These are phyloP conservation scores for Plectropomus leopardus DNA, from an alignment of 2,113 vertebrate genomes.

Conservation along the genomic window DNA sequence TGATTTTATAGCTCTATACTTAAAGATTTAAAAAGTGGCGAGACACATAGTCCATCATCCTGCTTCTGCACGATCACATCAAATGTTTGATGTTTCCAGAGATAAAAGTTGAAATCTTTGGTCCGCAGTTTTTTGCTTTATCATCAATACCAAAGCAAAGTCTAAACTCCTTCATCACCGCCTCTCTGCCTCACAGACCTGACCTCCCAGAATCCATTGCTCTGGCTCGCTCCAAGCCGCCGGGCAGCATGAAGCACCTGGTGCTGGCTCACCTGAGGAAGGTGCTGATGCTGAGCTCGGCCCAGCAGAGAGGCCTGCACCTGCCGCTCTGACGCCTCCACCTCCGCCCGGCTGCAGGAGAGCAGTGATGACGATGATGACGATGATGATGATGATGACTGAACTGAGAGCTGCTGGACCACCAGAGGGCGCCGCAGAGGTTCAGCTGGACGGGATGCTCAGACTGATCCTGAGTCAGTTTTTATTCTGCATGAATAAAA, in stretches of 20 bases:
- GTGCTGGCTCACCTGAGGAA: conserved; percentile 59
- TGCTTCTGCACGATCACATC: too few species aligned
- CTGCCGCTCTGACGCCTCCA: conserved; percentile 29
- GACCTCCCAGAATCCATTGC: conserved; percentile 52
- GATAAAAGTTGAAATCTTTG: too few species aligned
- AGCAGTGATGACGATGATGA: not conserved
- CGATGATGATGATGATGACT: not conserved
- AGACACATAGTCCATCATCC: too few species aligned
- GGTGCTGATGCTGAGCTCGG: conserved; percentile 43
- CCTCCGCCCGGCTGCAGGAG: not conserved
- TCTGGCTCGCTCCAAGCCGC: conserved; percentile 9
- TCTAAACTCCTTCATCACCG: too few species aligned
- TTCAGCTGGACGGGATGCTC: not conserved
- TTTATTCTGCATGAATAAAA: not conserved
- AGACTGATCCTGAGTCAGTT: not conserved
- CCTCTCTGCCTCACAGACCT: conserved; percentile 15
- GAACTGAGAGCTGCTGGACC: conserved; percentile 20
- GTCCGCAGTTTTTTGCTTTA: too few species aligned
- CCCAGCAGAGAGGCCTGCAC: conserved; percentile 26
- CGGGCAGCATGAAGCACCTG: conserved; percentile 45
- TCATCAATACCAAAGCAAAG: too few species aligned
- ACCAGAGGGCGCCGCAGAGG: conserved; percentile 12
- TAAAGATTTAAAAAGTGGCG: too few species aligned
- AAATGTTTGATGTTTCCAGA: too few species aligned
- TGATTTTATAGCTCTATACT: too few species aligned